Conservation (phyloP, 2,888 invertebrate genomes). For the Phalera bucephala region DNA sequence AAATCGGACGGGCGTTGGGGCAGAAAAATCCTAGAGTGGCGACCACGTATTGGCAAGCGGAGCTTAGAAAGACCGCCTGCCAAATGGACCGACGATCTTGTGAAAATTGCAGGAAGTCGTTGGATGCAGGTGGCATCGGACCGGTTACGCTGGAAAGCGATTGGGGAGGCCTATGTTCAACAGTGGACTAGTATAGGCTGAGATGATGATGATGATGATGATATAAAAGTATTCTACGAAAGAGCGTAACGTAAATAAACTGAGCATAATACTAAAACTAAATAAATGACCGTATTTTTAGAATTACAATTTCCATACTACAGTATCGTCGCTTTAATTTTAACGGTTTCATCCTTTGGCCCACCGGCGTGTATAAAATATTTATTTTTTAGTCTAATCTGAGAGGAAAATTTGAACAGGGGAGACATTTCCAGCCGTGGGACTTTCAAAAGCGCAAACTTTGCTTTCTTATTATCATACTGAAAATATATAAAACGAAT, state of each 20-base stretch:
- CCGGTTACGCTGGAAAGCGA: too few relatives aligned
- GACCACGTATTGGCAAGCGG: too few relatives aligned
- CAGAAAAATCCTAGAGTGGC: too few relatives aligned
- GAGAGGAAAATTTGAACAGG: not conserved
- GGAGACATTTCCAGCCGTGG: not conserved
- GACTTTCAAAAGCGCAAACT: not conserved
- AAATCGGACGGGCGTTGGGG: too few relatives aligned
- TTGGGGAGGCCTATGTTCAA: too few relatives aligned
- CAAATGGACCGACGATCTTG: too few relatives aligned
- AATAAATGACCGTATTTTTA: not conserved
- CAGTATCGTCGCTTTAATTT: not conserved
- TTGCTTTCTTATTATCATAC: not conserved
- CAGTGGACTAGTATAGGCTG: too few relatives aligned
- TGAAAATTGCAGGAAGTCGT: too few relatives aligned
- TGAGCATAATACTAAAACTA: not conserved
- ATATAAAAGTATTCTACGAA: not conserved
- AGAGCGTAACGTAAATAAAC: not conserved
- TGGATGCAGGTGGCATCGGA: too few relatives aligned
- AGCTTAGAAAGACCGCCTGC: too few relatives aligned
- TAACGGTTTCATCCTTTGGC: not conserved
- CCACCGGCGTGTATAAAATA: not conserved
- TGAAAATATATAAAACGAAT: too few relatives aligned
- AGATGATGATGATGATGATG: too few relatives aligned
- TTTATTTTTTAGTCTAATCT: not conserved
- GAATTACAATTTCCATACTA: not conserved